phyloP scores from a whole-genome alignment of 2,888 invertebrate species.

The Noctua janthina region DNA sequence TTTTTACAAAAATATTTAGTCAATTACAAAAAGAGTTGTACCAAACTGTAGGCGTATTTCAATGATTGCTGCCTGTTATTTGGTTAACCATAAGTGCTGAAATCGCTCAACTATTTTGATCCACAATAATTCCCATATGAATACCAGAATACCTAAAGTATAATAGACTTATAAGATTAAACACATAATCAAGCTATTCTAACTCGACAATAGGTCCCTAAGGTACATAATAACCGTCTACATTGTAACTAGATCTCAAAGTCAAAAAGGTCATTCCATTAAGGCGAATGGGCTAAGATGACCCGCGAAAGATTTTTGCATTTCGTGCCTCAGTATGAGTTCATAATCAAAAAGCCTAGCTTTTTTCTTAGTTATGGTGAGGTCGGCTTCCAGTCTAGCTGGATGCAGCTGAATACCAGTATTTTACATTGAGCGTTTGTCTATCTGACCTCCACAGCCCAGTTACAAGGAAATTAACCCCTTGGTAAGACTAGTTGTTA shows the following conservation, averaged over 20 bases:
- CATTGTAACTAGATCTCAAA: conserved; percentile 29
- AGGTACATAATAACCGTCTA: conserved; percentile 31
- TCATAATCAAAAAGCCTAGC: background rate
- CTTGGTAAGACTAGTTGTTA: background rate
- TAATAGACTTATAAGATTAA: conserved; percentile 27
- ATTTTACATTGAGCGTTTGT: background rate
- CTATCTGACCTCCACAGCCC: background rate
- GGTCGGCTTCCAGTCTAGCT: background rate
- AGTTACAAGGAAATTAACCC: background rate
- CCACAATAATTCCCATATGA: background rate
- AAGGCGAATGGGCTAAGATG: conserved; percentile 7
- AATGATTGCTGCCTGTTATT: background rate
- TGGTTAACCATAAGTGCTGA: background rate
- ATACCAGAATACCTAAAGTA: conserved; percentile 11
- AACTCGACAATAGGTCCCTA: conserved; percentile 32
- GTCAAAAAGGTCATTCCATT: conserved; percentile 47
- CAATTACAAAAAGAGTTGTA: background rate
- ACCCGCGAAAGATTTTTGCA: background rate
- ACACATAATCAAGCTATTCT: conserved; percentile 23
- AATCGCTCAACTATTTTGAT: background rate
- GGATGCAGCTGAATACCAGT: background rate
- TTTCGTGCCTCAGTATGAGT: no score
- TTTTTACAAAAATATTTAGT: background rate
- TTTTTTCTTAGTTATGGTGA: background rate
- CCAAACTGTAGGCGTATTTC: background rate